Conservation (phyloP, 2,888 invertebrate species). For the Ennomos fuscantarius region DNA sequence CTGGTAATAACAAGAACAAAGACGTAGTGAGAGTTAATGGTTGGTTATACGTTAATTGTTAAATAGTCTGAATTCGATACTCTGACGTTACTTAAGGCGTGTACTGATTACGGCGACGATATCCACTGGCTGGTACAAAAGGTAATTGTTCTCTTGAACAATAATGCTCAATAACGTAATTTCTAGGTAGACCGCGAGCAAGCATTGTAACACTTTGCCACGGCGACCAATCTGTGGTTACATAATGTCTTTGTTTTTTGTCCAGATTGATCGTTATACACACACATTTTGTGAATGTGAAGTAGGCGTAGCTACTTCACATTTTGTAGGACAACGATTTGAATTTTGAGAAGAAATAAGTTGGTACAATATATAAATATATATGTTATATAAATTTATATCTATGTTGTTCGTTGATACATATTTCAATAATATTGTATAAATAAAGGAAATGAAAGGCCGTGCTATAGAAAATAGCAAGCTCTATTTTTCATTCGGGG, state of each 20-base stretch:
- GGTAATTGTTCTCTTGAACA: conserved; percentile 84
- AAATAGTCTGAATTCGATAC: conserved; percentile 72
- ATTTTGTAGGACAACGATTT: no score
- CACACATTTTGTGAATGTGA: no score
- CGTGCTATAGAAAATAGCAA: no score
- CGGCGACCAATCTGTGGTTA: conserved; percentile 49
- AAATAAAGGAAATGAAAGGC: no score
- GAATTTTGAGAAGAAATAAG: no score
- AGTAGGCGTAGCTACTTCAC: no score
- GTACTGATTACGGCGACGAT: conserved; percentile 75
- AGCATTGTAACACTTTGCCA: conserved; percentile 52
- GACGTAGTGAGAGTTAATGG: conserved; percentile 59
- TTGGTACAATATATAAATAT: no score
- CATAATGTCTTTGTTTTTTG: conserved; percentile 18
- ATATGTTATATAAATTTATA: no score
- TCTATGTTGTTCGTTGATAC: no score
- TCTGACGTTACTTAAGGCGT: conserved; percentile 71
- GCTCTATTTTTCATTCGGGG: no score
- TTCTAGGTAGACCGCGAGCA: conserved; percentile 73
- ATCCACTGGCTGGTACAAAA: conserved; percentile 76
- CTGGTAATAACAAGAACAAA: conserved; percentile 55
- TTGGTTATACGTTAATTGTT: conserved; percentile 61
- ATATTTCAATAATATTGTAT: no score
- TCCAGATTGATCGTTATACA: no score
- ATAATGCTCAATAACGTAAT: conserved; percentile 78